A percentile compares a stretch with the other conserved stretches of the same genome.
These are phyloP conservation scores for Magallana gigas DNA, from an alignment of 1,140 invertebrate species.

Conservation along the genomic window DNA sequence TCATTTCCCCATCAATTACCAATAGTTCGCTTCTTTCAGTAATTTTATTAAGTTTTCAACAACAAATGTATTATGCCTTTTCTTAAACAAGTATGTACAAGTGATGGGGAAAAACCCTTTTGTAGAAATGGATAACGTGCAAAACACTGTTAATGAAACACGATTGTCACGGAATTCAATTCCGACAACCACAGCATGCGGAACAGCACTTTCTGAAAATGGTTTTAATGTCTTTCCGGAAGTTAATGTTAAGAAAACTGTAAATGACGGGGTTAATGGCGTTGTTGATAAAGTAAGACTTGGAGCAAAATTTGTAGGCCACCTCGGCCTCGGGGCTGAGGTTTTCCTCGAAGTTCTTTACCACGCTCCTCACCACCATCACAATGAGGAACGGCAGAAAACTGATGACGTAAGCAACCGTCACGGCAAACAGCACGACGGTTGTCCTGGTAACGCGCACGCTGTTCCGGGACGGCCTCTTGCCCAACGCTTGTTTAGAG, in stretches of 20 bases:
- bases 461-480: constrained; percentile 60
- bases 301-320: constrained; percentile 56
- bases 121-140: background rate
- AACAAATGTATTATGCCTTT: no score
- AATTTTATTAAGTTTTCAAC: no score
- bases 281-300: constrained; percentile 63
- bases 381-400: constrained; percentile 58
- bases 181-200: constrained; percentile 57
- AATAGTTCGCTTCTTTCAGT: no score
- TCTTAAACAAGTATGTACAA: no score
- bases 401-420: constrained; percentile 55
- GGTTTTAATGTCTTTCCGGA: constrained; percentile 51
- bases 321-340: constrained; percentile 46
- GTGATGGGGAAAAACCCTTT: background rate
- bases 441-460: constrained; percentile 56
- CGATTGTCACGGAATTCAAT: background rate
- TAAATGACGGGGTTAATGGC: constrained; percentile 63
- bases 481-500: constrained; percentile 61
- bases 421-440: constrained; percentile 57
- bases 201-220: constrained; percentile 62
- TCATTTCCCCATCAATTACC: no score
- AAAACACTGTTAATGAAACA: background rate
- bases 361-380: constrained; percentile 50
- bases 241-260: constrained; percentile 60
- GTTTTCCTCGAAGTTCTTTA: constrained; percentile 48